Percentiles rank a stretch among this genome's conserved stretches.
Conservation (phyloP, 1,140 invertebrate species). For the Bombyx mandarina region DNA sequence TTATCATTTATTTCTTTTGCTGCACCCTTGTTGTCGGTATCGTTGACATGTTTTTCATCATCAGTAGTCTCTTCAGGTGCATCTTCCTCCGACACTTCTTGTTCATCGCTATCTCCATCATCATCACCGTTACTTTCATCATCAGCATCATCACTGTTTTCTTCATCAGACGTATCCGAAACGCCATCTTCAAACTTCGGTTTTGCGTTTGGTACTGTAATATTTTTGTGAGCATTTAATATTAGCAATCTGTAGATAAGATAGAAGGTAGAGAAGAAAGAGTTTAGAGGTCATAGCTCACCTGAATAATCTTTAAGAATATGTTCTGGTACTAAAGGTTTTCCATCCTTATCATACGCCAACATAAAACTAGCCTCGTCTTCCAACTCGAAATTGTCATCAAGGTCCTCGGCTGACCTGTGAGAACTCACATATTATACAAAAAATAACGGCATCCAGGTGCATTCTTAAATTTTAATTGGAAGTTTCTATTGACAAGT, state of each 20-base stretch:
- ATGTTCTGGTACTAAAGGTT: slow-evolving; percentile 54
- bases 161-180: slow-evolving; percentile 30
- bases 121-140: slow-evolving; percentile 33
- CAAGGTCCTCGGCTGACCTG: slow-evolving; percentile 86
- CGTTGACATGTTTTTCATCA: slow-evolving; percentile 7
- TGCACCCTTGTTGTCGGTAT: slow-evolving; percentile 5
- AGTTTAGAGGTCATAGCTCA: slow-evolving; percentile 11
- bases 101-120: slow-evolving; percentile 39
- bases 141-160: slow-evolving; percentile 14
- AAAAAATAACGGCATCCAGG: no score
- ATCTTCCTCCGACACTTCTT: slow-evolving; percentile 11
- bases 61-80: slow-evolving; percentile 9
- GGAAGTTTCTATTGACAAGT: no score
- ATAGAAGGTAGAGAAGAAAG: not conserved
- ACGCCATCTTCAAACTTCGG: slow-evolving; percentile 54
- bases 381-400: slow-evolving; percentile 78
- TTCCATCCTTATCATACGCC: slow-evolving; percentile 70
- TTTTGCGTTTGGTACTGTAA: slow-evolving; percentile 54
- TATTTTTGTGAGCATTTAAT: slow-evolving; percentile 1
- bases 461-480: no score
- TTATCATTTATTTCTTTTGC: slow-evolving; percentile 10
- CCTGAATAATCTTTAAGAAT: slow-evolving; percentile 52
- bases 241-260: not conserved
- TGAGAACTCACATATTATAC: slow-evolving; percentile 20
- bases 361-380: slow-evolving; percentile 68